Conservation (phyloP, 1,140 invertebrate species). For the Mizuhopecten yessoensis region DNA sequence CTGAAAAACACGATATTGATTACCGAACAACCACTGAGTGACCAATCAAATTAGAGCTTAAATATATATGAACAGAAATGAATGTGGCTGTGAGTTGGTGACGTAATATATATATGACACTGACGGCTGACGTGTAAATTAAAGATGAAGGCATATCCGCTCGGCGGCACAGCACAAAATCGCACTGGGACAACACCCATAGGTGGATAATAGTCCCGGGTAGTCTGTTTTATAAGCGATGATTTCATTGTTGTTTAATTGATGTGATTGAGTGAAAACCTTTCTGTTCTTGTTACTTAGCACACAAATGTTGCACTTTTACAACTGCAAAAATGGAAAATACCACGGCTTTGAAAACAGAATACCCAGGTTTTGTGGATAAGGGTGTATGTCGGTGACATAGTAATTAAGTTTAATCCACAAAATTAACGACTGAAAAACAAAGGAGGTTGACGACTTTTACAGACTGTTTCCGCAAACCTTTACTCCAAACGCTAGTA, state of each 20-base stretch:
- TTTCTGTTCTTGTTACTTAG: background rate
- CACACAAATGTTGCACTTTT: background rate
- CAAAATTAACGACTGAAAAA: conserved; percentile 36
- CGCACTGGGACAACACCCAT: conserved; percentile 21
- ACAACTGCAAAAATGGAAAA: background rate
- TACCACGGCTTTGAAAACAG: background rate
- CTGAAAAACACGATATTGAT: background rate
- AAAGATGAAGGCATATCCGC: conserved; percentile 11
- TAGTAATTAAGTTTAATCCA: background rate
- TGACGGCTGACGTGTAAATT: background rate
- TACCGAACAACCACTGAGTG: background rate
- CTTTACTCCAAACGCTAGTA: conserved; percentile 98
- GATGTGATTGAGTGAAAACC: too few species aligned
- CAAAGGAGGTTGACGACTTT: conserved; percentile 11
- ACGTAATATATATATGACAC: background rate
- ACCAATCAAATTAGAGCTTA: background rate
- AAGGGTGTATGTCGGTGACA: conserved; percentile 30
- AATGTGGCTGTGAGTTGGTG: background rate
- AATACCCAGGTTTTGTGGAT: background rate
- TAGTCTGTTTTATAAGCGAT: background rate
- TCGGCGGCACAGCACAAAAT: conserved; percentile 23
- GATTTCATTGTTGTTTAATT: background rate
- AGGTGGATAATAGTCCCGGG: background rate
- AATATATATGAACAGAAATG: background rate
- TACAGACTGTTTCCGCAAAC: conserved; percentile 84